Conservation (phyloP, 2,797 vertebrate species). For the Champsocephalus gunnari region DNA sequence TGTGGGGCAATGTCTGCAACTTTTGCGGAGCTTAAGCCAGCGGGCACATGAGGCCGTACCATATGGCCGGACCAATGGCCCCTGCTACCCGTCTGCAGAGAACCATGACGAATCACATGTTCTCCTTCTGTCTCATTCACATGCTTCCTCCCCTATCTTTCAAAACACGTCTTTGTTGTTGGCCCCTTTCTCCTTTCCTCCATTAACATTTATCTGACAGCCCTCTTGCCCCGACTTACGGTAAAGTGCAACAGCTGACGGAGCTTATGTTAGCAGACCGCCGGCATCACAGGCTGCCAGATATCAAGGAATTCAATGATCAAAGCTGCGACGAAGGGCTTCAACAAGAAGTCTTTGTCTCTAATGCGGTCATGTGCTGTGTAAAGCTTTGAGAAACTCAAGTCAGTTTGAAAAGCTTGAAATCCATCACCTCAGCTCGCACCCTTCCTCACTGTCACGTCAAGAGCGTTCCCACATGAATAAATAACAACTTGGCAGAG, state of each 20-base stretch:
- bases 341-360: conserved; percentile 44
- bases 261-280: conserved; percentile 37
- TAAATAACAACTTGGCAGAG: conserved; percentile 33
- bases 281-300: conserved; percentile 38
- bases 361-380: conserved; percentile 20
- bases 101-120: conserved; percentile 57
- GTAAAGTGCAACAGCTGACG: conserved; percentile 54
- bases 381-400: conserved; percentile 1
- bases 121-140: conserved; percentile 68
- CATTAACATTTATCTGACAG: conserved; percentile 39
- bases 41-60: conserved; percentile 74
- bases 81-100: conserved; percentile 64
- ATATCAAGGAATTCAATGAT: conserved; percentile 44
- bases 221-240: conserved; percentile 19
- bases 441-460: conserved; percentile 26
- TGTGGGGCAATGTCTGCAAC: conserved; percentile 45
- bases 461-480: conserved; percentile 33
- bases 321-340: conserved; percentile 48
- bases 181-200: conserved; percentile 20
- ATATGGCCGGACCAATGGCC: conserved; percentile 68
- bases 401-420: conserved; percentile 33
- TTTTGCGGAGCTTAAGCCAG: conserved; percentile 57
- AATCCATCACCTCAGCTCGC: conserved; percentile 31
- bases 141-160: conserved; percentile 16
- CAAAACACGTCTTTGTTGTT: neutral